phyloP scores from a whole-genome alignment of 2,113 vertebrate genomes.

The Scopus umbretta region DNA sequence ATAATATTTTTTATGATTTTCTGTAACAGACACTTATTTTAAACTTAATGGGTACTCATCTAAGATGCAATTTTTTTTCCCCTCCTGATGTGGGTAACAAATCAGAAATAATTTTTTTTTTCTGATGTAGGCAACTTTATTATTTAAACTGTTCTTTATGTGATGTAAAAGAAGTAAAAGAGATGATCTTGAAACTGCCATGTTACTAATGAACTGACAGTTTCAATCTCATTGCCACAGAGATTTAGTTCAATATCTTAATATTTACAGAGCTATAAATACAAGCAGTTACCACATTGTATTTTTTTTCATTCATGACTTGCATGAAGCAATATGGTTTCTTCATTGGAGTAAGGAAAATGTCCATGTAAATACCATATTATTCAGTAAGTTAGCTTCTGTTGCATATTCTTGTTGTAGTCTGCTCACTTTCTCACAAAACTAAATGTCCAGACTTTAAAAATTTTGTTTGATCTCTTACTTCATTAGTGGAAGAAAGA shows the following conservation, averaged over 20 bases:
- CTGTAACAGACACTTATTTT: not conserved
- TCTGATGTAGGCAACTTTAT: not conserved
- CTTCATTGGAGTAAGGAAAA: not conserved
- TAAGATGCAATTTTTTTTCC: not conserved
- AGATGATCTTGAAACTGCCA: not conserved
- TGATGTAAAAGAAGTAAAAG: not conserved
- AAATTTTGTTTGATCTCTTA: not conserved
- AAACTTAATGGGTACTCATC: not conserved
- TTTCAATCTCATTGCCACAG: not conserved
- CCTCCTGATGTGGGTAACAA: not conserved
- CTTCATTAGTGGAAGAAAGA: not conserved
- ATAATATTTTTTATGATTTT: not conserved
- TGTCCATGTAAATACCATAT: not conserved
- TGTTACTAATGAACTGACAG: not conserved
- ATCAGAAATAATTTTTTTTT: not conserved
- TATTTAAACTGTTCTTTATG: not conserved
- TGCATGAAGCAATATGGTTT: not conserved
- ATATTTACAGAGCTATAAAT: not conserved
- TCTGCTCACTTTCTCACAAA: not conserved
- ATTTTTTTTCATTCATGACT: not conserved
- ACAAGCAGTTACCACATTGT: not conserved
- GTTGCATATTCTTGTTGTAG: not conserved
- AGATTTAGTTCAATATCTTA: not conserved
- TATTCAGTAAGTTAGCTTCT: not conserved
- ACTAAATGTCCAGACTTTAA: not conserved